Conservation (phyloP, 2,113 vertebrate species). For the Crocuta crocuta region DNA sequence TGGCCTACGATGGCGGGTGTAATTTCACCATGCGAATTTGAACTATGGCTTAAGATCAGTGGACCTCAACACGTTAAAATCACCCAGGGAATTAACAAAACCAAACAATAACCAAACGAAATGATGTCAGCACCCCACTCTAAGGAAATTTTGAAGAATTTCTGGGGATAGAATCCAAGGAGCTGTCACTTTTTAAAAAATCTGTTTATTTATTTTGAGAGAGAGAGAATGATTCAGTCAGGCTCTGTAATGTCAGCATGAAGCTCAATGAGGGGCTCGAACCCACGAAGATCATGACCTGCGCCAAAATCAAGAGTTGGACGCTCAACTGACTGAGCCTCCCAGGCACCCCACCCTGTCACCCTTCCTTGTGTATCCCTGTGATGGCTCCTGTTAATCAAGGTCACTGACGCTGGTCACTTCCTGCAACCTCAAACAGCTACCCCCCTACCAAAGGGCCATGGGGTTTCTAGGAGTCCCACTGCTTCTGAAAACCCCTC, state of each 20-base stretch:
- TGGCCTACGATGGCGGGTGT: not conserved
- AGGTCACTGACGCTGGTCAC: not conserved
- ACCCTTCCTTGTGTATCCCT: not conserved
- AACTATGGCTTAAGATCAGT: constrained; percentile 10
- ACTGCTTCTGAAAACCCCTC: not conserved
- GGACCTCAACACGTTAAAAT: not conserved
- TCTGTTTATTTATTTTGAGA: no score
- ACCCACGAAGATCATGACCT: no score
- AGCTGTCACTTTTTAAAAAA: not conserved
- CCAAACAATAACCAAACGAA: not conserved
- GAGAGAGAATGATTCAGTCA: no score
- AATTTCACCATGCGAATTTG: not conserved
- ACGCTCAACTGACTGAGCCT: no score
- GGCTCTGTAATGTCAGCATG: no score
- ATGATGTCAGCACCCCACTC: not conserved
- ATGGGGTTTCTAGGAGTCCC: not conserved
- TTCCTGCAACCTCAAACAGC: not conserved
- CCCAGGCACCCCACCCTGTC: not conserved
- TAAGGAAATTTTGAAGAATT: not conserved
- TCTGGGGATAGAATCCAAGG: not conserved
- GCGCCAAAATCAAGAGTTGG: no score
- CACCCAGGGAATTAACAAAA: not conserved
- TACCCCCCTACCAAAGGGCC: no score
- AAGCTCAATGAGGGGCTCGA: no score
- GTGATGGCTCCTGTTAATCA: not conserved